Evolutionary conservation across 2,888 invertebrate species (phyloP).

Genomic region (Polymixis lichenea): DNA sequence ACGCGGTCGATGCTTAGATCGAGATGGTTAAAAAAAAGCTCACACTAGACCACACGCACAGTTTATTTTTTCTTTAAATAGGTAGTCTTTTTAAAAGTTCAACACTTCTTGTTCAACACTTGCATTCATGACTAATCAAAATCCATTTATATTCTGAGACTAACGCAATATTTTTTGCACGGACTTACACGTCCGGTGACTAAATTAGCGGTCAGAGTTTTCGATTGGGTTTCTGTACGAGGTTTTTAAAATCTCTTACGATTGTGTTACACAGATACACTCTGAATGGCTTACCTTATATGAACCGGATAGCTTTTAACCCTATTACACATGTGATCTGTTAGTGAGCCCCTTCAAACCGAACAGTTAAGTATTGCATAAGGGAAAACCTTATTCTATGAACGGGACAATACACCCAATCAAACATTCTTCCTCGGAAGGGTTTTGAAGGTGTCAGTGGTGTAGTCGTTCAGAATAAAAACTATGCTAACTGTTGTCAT

Average conservation of each 20-base stretch:
- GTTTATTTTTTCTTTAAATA: constrained; percentile 14
- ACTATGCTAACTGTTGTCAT: not conserved
- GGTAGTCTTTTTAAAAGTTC: not conserved
- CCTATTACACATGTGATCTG: not conserved
- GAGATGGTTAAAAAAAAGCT: no score
- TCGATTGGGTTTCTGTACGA: not conserved
- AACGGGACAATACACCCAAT: not conserved
- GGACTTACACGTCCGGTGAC: not conserved
- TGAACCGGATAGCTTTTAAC: not conserved
- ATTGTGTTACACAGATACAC: not conserved
- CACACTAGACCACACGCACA: constrained; percentile 62
- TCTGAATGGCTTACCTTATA: not conserved
- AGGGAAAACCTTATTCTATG: not conserved
- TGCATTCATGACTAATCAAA: not conserved
- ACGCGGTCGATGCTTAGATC: no score
- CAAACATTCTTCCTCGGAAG: not conserved
- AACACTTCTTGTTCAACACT: not conserved
- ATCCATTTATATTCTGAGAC: not conserved
- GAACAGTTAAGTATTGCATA: not conserved
- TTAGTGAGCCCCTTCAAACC: not conserved
- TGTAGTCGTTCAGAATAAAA: not conserved
- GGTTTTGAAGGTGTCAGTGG: not conserved
- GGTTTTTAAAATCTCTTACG: not conserved
- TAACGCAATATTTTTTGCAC: not conserved
- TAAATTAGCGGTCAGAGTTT: not conserved